A percentile compares a stretch with the other conserved stretches of the same genome.
Conservation (phyloP, 2,888 invertebrate genomes). For the Glaucopsyche alexis region DNA sequence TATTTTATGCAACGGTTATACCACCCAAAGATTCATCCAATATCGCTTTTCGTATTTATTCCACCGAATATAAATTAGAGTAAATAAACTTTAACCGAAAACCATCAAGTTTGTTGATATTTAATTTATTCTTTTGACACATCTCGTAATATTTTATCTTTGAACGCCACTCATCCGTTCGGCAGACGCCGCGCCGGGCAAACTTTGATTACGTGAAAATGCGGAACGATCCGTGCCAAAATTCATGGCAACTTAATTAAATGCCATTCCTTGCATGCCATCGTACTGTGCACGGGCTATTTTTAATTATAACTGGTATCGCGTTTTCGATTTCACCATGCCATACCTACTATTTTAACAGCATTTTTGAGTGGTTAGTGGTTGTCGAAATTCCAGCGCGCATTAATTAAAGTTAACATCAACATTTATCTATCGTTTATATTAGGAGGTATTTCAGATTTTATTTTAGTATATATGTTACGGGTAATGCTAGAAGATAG, state of each 20-base stretch:
- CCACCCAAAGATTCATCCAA: neutral
- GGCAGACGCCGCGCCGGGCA: neutral
- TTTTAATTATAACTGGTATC: neutral
- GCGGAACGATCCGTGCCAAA: constrained; percentile 34
- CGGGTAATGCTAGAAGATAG: too few species aligned
- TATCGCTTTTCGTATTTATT: neutral
- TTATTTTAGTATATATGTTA: too few species aligned
- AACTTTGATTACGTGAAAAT: constrained; percentile 24
- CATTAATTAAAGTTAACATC: neutral
- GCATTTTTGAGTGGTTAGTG: neutral
- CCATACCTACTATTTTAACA: neutral
- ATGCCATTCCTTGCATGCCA: constrained; percentile 26
- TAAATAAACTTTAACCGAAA: neutral
- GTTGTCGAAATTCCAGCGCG: neutral
- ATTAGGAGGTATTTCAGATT: too few species aligned
- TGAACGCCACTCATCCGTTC: constrained; percentile 6
- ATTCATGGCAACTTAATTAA: constrained; percentile 33
- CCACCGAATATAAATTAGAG: neutral
- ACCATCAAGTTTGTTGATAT: constrained; percentile 6
- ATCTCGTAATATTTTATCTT: constrained; percentile 16
- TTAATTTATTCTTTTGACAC: constrained; percentile 20
- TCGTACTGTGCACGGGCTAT: neutral
- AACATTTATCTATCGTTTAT: too few species aligned
- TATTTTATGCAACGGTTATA: neutral
- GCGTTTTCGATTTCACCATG: neutral